These are phyloP conservation scores for Drosophila setifemur DNA, from an alignment of 1,140 invertebrate species.

Conservation along the genomic window DNA sequence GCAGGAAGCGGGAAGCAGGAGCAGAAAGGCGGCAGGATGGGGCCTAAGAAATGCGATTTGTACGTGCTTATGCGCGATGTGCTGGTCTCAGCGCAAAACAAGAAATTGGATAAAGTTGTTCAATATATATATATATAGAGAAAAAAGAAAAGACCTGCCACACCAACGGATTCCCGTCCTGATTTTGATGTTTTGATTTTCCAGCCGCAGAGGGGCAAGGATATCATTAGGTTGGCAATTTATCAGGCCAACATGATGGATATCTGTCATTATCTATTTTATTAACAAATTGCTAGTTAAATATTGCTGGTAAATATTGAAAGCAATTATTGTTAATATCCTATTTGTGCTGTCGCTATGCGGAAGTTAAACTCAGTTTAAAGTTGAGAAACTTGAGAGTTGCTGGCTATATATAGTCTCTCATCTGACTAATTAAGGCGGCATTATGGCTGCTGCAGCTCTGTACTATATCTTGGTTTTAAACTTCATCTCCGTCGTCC, in stretches of 20 bases:
- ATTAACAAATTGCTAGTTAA: too few relatives aligned
- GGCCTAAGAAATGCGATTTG: slow-evolving; percentile 79
- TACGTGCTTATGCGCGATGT: slow-evolving; percentile 79
- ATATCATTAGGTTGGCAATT: neutral
- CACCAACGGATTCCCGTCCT: neutral
- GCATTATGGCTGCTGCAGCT: slow-evolving; percentile 27
- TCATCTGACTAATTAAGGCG: slow-evolving; percentile 28
- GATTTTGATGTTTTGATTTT: slow-evolving; percentile 74
- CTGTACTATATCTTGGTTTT: slow-evolving; percentile 9
- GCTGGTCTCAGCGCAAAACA: slow-evolving; percentile 69
- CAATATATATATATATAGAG: slow-evolving; percentile 10
- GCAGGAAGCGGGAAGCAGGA: neutral
- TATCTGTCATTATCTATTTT: too few relatives aligned
- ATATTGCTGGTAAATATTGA: too few relatives aligned
- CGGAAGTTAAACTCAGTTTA: too few relatives aligned
- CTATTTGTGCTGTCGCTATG: too few relatives aligned
- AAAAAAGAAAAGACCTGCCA: slow-evolving; percentile 2
- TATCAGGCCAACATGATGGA: neutral
- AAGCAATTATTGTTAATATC: too few relatives aligned
- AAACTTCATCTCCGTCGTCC: slow-evolving; percentile 5
- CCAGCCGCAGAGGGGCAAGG: neutral
- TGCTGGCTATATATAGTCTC: too few relatives aligned
- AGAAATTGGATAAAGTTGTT: slow-evolving; percentile 79
- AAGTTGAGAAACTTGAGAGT: too few relatives aligned
- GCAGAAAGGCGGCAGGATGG: slow-evolving; percentile 37